Conservation (phyloP, 2,113 vertebrate species). For the Rousettus leschenaultii region DNA sequence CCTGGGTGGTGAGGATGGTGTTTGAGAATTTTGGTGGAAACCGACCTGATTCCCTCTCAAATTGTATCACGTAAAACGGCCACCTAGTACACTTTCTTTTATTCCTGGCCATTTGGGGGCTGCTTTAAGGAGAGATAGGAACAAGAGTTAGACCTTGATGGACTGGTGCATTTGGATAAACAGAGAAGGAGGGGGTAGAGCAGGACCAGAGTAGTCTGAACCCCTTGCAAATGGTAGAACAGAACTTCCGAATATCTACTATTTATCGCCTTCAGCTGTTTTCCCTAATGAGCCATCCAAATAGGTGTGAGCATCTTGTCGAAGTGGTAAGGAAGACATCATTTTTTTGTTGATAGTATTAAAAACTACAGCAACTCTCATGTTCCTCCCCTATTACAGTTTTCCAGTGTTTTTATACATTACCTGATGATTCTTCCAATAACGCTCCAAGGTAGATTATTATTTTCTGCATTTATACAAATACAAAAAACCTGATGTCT, state of each 20-base stretch:
- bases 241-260: background rate
- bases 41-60: background rate
- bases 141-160: background rate
- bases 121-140: background rate
- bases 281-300: background rate
- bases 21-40: background rate
- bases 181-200: background rate
- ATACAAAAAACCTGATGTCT: background rate
- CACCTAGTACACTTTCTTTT: background rate
- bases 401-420: background rate
- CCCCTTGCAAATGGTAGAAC: background rate
- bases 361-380: background rate
- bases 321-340: background rate
- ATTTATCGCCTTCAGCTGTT: background rate
- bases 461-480: conserved; percentile 15
- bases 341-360: background rate
- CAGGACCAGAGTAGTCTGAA: background rate
- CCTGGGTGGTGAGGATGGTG: background rate
- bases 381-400: background rate
- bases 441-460: background rate
- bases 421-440: background rate
- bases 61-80: background rate
- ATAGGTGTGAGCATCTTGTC: background rate
- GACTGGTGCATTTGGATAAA: background rate
- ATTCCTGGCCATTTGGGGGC: background rate